Conservation (phyloP, 2,113 vertebrate species). For the Lontra canadensis region DNA sequence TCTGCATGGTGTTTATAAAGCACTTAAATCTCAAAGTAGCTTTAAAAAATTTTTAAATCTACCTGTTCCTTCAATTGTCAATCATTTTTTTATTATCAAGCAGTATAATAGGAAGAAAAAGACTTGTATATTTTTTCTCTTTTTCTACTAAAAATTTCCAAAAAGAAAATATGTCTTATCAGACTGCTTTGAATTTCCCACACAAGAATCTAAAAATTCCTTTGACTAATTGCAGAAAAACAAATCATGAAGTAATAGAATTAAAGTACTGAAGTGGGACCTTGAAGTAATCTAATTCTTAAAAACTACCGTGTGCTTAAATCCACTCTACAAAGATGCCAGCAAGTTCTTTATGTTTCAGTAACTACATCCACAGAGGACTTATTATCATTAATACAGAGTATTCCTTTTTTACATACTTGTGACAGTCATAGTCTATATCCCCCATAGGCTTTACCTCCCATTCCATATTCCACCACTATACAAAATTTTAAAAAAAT, state of each 20-base stretch:
- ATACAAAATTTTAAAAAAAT: not conserved
- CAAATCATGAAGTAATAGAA: constrained; percentile 32
- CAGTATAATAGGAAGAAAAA: not conserved
- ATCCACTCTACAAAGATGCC: not conserved
- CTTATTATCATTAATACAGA: not conserved
- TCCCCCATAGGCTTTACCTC: not conserved
- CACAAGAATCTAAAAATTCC: not conserved
- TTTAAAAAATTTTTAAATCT: not conserved
- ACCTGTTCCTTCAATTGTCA: not conserved
- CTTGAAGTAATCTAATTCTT: not conserved
- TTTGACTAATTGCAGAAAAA: not conserved
- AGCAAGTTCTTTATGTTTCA: not conserved
- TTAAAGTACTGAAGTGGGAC: not conserved
- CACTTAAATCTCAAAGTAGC: constrained; percentile 20
- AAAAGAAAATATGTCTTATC: not conserved
- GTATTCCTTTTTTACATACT: not conserved
- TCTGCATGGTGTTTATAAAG: not conserved
- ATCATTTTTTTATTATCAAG: not conserved
- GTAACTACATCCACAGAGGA: not conserved
- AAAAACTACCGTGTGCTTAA: not conserved
- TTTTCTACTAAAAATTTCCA: constrained; percentile 17
- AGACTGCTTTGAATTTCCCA: not conserved
- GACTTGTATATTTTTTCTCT: not conserved
- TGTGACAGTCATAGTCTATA: not conserved
- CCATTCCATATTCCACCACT: not conserved